phyloP scores from a whole-genome alignment of 2,888 invertebrate species.

The Trichopoda pennipes region DNA sequence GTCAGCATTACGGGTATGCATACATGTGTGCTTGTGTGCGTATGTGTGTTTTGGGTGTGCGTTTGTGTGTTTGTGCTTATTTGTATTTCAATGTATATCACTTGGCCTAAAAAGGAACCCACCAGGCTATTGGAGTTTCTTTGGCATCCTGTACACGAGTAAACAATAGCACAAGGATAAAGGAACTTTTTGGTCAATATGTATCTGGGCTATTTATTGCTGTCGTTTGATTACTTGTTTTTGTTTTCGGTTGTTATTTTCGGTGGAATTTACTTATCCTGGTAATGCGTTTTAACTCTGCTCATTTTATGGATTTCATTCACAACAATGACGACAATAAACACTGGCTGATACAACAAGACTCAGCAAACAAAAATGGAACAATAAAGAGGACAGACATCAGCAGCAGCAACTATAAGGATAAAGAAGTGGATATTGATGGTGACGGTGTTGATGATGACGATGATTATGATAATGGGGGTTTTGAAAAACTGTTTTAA shows the following conservation, averaged over 20 bases:
- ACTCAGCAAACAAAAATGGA: background rate
- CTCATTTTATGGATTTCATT: slow-evolving; percentile 44
- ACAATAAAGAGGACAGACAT: background rate
- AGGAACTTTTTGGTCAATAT: slow-evolving; percentile 41
- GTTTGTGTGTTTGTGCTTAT: background rate
- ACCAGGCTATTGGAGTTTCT: slow-evolving; percentile 4
- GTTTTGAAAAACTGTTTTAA: slow-evolving; percentile 29
- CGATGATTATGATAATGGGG: background rate
- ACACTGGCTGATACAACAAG: background rate
- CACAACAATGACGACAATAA: slow-evolving; percentile 35
- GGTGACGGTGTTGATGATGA: background rate
- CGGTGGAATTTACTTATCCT: slow-evolving; percentile 28
- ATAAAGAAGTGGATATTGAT: background rate
- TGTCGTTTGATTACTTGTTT: slow-evolving; percentile 1
- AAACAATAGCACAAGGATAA: slow-evolving; percentile 5
- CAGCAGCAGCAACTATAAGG: background rate
- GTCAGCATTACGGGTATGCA: background rate
- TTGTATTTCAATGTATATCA: background rate
- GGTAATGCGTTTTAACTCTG: slow-evolving; percentile 34
- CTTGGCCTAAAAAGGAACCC: slow-evolving; percentile 32
- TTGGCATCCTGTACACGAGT: slow-evolving; percentile 24
- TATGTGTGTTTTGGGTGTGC: background rate
- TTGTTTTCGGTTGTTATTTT: slow-evolving; percentile 14
- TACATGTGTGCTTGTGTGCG: background rate
- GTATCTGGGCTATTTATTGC: slow-evolving; percentile 45